Evolutionary conservation across 2,113 vertebrate species (phyloP).

Genomic region (Sinocyclocheilus anophthalmus): DNA sequence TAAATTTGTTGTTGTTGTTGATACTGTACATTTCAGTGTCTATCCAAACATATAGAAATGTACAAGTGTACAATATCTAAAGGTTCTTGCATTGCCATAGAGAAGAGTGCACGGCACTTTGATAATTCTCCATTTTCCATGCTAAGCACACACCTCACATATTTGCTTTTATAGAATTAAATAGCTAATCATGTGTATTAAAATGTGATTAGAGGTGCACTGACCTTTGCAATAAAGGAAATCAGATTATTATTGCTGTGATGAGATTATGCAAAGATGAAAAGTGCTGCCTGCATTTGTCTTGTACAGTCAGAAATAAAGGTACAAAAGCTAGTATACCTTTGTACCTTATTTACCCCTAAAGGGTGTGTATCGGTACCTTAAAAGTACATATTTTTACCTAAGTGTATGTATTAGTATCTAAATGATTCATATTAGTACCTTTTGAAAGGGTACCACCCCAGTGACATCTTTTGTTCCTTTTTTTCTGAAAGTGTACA

Average conservation of each 20-base stretch:
- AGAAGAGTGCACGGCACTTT: not conserved
- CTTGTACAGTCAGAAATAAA: slow-evolving; percentile 23
- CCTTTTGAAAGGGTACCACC: too few relatives aligned
- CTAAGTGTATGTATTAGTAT: not conserved
- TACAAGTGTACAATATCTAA: not conserved
- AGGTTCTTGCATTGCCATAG: not conserved
- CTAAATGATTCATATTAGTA: not conserved
- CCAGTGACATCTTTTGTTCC: not conserved
- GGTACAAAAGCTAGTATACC: not conserved
- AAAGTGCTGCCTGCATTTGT: slow-evolving; percentile 61
- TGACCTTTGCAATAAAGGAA: slow-evolving; percentile 81
- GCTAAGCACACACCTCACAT: slow-evolving; percentile 66
- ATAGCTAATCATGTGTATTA: slow-evolving; percentile 80
- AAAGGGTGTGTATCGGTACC: not conserved
- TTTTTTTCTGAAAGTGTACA: slow-evolving; percentile 31
- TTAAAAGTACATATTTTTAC: too few relatives aligned
- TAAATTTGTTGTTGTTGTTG: too few relatives aligned
- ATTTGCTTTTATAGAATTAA: slow-evolving; percentile 75
- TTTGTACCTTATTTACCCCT: not conserved
- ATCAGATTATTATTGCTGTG: slow-evolving; percentile 78
- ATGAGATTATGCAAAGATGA: slow-evolving; percentile 70
- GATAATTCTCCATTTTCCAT: slow-evolving; percentile 55
- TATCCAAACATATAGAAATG: not conserved
- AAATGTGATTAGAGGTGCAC: slow-evolving; percentile 78
- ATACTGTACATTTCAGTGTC: too few relatives aligned